These are phyloP conservation scores for Apamea crenata DNA, from an alignment of 2,888 invertebrate species.

Conservation along the genomic window DNA sequence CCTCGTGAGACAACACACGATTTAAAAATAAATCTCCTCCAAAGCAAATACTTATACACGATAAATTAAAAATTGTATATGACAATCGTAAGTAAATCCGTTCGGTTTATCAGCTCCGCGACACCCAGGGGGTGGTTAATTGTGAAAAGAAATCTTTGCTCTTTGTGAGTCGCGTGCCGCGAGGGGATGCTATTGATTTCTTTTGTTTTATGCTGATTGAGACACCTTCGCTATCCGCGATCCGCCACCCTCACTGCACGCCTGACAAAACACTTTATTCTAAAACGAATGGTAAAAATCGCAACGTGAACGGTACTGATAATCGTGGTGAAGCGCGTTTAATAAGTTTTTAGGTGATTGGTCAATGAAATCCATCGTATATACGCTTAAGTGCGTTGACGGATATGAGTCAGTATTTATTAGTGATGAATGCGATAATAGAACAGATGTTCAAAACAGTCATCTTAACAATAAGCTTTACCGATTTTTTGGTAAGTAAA, in stretches of 20 bases:
- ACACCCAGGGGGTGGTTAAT: slow-evolving; percentile 88
- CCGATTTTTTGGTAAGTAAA: no score
- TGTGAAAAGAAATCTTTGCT: slow-evolving; percentile 91
- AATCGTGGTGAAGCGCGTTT: slow-evolving; percentile 32
- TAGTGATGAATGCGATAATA: background rate
- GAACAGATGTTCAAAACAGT: background rate
- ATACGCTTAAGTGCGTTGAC: background rate
- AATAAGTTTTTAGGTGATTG: slow-evolving; percentile 19
- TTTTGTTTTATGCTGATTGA: slow-evolving; percentile 91
- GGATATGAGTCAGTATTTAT: background rate
- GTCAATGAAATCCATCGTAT: background rate
- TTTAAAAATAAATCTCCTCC: slow-evolving; percentile 17
- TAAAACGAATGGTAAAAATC: slow-evolving; percentile 81
- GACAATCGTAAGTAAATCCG: slow-evolving; percentile 79
- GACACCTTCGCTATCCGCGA: slow-evolving; percentile 88
- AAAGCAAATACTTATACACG: background rate
- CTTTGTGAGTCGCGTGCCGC: slow-evolving; percentile 86
- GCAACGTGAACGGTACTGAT: slow-evolving; percentile 71
- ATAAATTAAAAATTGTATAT: slow-evolving; percentile 30
- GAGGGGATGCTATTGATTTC: slow-evolving; percentile 89
- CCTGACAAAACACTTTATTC: slow-evolving; percentile 88
- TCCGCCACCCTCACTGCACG: slow-evolving; percentile 80
- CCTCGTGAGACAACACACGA: background rate
- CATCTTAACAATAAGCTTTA: background rate
- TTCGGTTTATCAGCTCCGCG: slow-evolving; percentile 84